phyloP scores from a whole-genome alignment of 2,797 vertebrate species.

The Gallinago solitaria region DNA sequence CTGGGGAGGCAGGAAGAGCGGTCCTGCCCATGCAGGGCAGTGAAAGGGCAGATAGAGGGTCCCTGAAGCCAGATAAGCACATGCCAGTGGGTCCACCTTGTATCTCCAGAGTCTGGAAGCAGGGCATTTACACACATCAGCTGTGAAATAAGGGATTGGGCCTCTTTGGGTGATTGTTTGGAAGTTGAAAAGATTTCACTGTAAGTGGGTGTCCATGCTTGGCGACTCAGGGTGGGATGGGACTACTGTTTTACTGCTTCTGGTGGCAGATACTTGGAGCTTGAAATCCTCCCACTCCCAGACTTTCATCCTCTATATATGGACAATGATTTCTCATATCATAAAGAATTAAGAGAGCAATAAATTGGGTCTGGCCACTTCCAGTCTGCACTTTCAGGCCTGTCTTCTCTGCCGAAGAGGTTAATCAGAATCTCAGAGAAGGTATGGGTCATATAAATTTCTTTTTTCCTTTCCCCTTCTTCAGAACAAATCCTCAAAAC shows the following conservation, averaged over 20 bases:
- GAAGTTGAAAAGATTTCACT: neutral
- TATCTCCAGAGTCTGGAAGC: neutral
- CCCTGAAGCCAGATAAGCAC: neutral
- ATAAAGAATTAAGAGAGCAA: neutral
- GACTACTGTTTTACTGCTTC: neutral
- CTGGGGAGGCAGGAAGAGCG: neutral
- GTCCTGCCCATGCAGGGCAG: neutral
- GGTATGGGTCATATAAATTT: neutral
- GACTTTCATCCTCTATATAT: neutral
- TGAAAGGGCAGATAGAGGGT: neutral
- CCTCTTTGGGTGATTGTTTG: neutral
- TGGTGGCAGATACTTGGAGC: neutral
- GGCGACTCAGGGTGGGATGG: neutral
- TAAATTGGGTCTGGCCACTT: neutral
- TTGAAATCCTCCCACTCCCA: neutral
- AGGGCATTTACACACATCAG: neutral
- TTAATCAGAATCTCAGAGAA: neutral
- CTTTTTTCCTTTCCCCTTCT: neutral
- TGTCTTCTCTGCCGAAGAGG: neutral
- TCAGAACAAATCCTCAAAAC: neutral
- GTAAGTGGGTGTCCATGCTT: neutral
- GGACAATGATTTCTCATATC: neutral
- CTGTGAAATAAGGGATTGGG: neutral
- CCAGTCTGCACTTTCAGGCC: neutral
- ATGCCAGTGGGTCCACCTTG: neutral